Base-by-base conservation (phyloP, 1,140 invertebrate genomes). In the Tribolium castaneum region DNA sequence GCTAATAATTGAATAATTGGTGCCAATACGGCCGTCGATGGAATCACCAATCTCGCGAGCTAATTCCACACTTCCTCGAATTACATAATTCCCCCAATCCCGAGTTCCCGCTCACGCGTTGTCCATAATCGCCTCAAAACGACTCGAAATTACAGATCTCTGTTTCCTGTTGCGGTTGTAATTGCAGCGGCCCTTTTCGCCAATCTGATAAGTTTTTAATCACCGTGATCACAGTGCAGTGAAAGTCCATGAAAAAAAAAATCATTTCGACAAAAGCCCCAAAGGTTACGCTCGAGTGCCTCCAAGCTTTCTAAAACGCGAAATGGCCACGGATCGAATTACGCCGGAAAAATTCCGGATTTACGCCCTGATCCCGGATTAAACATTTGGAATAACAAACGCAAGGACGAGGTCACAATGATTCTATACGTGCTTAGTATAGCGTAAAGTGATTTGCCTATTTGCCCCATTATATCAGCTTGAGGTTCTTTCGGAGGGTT, bases 211-310 rank as follows among this genome's bases (percentile, higher is more conserved):
- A 62, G 56, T 30, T 62, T 62, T n/a, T 62, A 62, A 62, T 62
- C 19, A 62, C 56, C 30, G 13, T 62, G n/a, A 62, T 62, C 22
- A 10, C 54, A 59, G n/a, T n/a, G n/a, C 22, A 62, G 56, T 62
- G 56, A 62, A 62, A 62, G 56, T 62, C 49, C 49, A 50, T 0
- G 0, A 50, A 10, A 50, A 50, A 50, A 50, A 50, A 50, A n/a
- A 50, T 50, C 56, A 62, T 25, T 62, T 62, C 25, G 25, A 30
- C 25, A 5, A 30, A 30, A 30, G 25, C 25, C 25, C 25, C 56
- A 62, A 80, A 80, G 71, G 71, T 16, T 70, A 52, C 78, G 80
- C 76, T 76, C 54, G 78, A 80, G 76, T 81, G 80, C 76, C 78
- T 81, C 80, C 80, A 70, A 77, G 78, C 75, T 78, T 79, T 79